Evolutionary conservation across 2,113 vertebrate species (phyloP).

Genomic region (Pan troglodytes): NHGRI_mPanTro3-v2.1_pri NC_072415.2:43269001-43269500

Average conservation of each 20-base stretch:
- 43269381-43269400: background rate
- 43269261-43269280: background rate
- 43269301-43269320: background rate
- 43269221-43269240: background rate
- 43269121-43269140: background rate
- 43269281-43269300: background rate
- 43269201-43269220: background rate
- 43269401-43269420: background rate
- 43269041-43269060: background rate
- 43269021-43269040: background rate
- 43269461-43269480: background rate
- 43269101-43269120: background rate
- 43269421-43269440: background rate
- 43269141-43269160: background rate
- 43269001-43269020: background rate
- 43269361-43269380: background rate
- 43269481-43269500: background rate
- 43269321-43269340: background rate
- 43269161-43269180: background rate
- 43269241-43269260: background rate
- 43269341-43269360: background rate
- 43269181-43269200: background rate
- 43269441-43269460: background rate
- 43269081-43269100: background rate
- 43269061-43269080: background rate